Evolutionary conservation across 2,797 vertebrate species (phyloP), one percentile per base, ranked within the genome.

Genomic region (Rhinella marina): DNA sequence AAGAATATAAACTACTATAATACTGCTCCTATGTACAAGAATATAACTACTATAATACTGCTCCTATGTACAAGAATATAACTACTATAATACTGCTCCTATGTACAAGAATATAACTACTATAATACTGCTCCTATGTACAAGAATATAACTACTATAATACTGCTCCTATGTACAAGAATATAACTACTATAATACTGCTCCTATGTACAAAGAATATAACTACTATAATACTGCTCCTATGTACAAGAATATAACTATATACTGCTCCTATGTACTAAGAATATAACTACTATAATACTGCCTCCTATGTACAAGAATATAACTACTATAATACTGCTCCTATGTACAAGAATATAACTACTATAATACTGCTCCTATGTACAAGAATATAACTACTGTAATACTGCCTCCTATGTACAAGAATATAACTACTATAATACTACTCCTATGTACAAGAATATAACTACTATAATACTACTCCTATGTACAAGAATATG

Each of bases 241-340:
- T 72, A 72, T 72, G 14, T 72, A 32, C 27, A 66, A 66, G 62
- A 27, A 66, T 72, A 72, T 72, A 72, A 41, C 29, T 32, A 64
- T 64, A 72, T 72, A 72, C 68, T 72, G 68, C 68, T 10, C 68
- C 68, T 41, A 72, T 72, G 4, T 32, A 72, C 68, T n/a, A 72
- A 72, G 68, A 72, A 72, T 72, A 72, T 72, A 72, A 72, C 27
- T 72, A 72, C 68, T 72, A 72, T 72, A 72, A 72, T 19, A 72
- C 27, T 72, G 14, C n/a, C 27, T 10, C 29, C 68, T 21, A 32
- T 41, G 0, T 72, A 72, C 68, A 72, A 29, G 16, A 72, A 72
- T 72, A 72, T 72, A 32, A 72, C 68, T 72, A 41, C 68, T 72
- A 72, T 72, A 72, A 70, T 70, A 70, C 66, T 70, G 66, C 5